Conservation (phyloP, 2,888 invertebrate species). For the Eupithecia tripunctaria region DNA sequence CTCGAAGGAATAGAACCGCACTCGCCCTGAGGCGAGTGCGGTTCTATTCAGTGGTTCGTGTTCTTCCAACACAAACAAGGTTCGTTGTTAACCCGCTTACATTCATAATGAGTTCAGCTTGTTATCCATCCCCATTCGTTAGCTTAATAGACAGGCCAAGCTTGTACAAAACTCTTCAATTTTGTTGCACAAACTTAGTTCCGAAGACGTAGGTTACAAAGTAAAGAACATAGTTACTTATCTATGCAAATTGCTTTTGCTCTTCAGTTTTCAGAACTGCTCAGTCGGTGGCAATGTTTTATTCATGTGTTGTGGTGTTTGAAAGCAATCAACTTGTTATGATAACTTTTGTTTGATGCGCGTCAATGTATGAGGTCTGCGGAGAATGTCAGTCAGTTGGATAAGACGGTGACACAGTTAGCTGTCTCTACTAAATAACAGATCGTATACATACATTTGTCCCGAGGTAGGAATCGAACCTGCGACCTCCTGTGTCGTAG, state of each 20-base stretch:
- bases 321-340: slow-evolving; percentile 40
- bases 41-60: too few relatives aligned
- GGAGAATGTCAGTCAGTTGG: background rate
- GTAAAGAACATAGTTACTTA: slow-evolving; percentile 51
- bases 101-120: too few relatives aligned
- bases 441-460: too few relatives aligned
- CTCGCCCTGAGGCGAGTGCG: too few relatives aligned
- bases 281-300: slow-evolving; percentile 49
- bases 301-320: slow-evolving; percentile 48
- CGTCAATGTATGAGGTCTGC: background rate
- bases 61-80: too few relatives aligned
- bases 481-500: too few relatives aligned
- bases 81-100: too few relatives aligned
- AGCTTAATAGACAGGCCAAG: slow-evolving; percentile 8
- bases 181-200: slow-evolving; percentile 48
- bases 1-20: too few relatives aligned
- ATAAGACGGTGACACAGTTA: background rate
- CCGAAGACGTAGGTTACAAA: slow-evolving; percentile 52
- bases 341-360: slow-evolving; percentile 30
- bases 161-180: slow-evolving; percentile 48
- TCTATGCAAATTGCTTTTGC: slow-evolving; percentile 55
- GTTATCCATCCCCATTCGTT: background rate
- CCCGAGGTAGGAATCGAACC: too few relatives aligned
- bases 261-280: slow-evolving; percentile 49
- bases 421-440: background rate